These are phyloP conservation scores for Poeciliopsis occidentalis DNA, from an alignment of 2,113 vertebrate species.

Conservation along the genomic window DNA sequence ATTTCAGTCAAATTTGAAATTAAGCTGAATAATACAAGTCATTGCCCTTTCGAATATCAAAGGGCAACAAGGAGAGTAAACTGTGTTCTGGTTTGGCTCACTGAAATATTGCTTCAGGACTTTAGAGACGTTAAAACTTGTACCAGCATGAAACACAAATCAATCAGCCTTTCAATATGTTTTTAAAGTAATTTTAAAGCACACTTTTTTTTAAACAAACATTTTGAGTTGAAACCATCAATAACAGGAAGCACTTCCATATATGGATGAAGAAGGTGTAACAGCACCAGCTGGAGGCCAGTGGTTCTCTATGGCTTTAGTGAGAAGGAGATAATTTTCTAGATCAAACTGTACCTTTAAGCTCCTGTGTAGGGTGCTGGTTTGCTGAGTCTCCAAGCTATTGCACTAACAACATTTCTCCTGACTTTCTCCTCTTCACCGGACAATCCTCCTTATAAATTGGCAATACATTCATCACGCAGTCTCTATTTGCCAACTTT, in stretches of 20 bases:
- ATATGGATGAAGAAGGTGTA: too few relatives aligned
- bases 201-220: background rate
- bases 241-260: too few relatives aligned
- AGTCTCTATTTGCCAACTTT: too few relatives aligned
- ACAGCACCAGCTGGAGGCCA: background rate
- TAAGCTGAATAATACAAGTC: background rate
- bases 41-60: background rate
- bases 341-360: background rate
- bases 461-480: too few relatives aligned
- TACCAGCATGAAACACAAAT: background rate
- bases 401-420: background rate
- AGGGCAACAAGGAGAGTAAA: too few relatives aligned
- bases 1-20: background rate
- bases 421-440: too few relatives aligned
- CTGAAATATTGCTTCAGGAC: too few relatives aligned
- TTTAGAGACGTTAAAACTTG: background rate
- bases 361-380: background rate
- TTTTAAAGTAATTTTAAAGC: background rate
- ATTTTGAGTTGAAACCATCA: background rate
- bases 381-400: background rate
- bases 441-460: too few relatives aligned
- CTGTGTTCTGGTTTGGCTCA: too few relatives aligned
- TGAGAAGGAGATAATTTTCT: too few relatives aligned
- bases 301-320: background rate
- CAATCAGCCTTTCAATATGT: background rate